Evolutionary conservation across 2,888 invertebrate species (phyloP), one percentile per base, ranked within the genome.

Genomic region (Drosophila pegasa): DNA sequence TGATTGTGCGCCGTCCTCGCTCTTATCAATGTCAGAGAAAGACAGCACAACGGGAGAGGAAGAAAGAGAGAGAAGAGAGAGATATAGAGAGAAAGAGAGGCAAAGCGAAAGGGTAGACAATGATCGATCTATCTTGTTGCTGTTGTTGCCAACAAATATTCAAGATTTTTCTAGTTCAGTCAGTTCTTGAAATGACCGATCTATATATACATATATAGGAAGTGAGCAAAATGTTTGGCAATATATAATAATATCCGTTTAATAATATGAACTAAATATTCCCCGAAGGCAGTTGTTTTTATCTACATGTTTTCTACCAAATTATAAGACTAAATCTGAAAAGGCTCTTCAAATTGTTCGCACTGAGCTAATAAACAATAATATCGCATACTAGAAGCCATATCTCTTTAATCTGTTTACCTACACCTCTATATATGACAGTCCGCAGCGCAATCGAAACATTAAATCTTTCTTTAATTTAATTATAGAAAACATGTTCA

Each of bases 1-100:
- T 75, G 69, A 64, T 72, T 66, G 55, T 52, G 61, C 51, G 50
- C 45, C 18, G 57, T 61, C 56, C 66, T 50, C 60, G 52, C 59
- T 68, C 67, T 80, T 80, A 80, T 78, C 78, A 80, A 54, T 73
- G 70, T 52, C 72, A 58, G 59, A 59, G 43, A 40, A 27, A 52
- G 56, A 62, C 54, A 59, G 40, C 38, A 12, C 12, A 3, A 12
- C 27, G 12, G 7, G 45, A 16, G 27, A 14, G 51, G 1, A 12
- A 4, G 43, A 12, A 6, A 5, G 45, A 12, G 5, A 14, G 14
- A 3, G 16, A n/a, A 1, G 8, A 5, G 9, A n/a, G 25, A 8
- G 38, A 3, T 12, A 25, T 10, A 31, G 9, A 29, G 27, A 16
- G 8, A 6, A 40, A n/a, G 12, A 16, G 1, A 27, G 20, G 3